Evolutionary conservation across 2,113 vertebrate genomes (phyloP), one percentile per base, ranked within the genome.

Genomic region (Macquaria australasica): DNA sequence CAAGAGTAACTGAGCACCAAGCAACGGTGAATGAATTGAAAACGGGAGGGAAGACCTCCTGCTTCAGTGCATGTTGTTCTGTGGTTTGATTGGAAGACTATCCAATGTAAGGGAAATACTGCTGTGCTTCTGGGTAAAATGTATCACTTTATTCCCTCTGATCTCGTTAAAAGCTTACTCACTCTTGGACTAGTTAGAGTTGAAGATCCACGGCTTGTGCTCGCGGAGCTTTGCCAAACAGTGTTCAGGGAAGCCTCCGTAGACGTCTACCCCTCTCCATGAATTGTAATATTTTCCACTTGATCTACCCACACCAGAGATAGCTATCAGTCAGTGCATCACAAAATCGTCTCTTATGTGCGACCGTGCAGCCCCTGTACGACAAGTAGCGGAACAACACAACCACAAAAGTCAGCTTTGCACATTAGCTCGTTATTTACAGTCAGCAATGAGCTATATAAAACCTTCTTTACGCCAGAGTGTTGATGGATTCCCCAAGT

Each of bases 351-450:
- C 72, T 86, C 59, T 58, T 10, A n/a, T 74, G 83, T 86, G 60
- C 21, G 8, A 62, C 48, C 53, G 63, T 28, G 69, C 58, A 64
- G 73, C 39, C 66, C 77, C 84, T 10, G 5, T 51, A 63, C 10
- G 14, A 45, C 73, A 41, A 81, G 71, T 12, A 68, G 79, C 67
- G 74, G 37, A 70, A 77, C 71, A 90, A 86, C 78, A 86, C 64
- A 15, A 72, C 73, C 62, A 74, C 81, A 84, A 88, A 88, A 88
- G 92, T 91, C 88, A 84, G 84, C 67, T 85, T 79, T 74, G 66
- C 78, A 81, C 89, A 85, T 92, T 81, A 85, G 71, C 66, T 73
- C 18, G 56, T 89, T 91, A 92, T 93, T 94, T 91, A 90, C 89
- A 85, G 85, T 79, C 62, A 60, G 76, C 84, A 77, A 85, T 87